Evolutionary conservation across 2,797 vertebrate genomes (phyloP).

Genomic region (Alauda arvensis): DNA sequence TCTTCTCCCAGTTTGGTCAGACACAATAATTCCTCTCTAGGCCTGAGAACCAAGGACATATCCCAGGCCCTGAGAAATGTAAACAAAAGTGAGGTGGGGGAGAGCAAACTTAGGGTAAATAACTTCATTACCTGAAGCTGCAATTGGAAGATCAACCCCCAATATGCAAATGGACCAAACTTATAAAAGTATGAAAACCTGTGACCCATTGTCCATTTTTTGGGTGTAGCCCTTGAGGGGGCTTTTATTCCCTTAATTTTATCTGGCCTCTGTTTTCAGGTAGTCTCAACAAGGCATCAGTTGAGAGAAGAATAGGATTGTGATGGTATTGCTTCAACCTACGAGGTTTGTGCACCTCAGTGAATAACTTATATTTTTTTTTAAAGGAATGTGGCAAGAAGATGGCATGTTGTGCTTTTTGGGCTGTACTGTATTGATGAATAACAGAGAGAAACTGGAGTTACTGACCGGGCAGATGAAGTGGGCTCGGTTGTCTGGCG

Average conservation of each 20-base stretch:
- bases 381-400: background rate
- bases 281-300: background rate
- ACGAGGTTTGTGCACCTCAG: background rate
- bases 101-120: background rate
- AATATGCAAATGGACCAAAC: background rate
- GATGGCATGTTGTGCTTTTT: background rate
- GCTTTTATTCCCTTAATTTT: background rate
- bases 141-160: background rate
- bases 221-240: background rate
- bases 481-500: conserved; percentile 91
- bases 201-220: rapidly evolving
- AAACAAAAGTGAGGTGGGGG: background rate
- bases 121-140: background rate
- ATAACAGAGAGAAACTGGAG: background rate
- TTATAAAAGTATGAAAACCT: background rate
- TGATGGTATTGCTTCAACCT: background rate
- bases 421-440: background rate
- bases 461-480: conserved; percentile 81
- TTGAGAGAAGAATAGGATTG: background rate
- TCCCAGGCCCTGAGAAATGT: background rate
- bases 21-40: background rate
- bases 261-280: background rate
- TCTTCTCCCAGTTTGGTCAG: background rate
- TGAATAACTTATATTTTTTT: background rate
- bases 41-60: background rate